phyloP scores from a whole-genome alignment of 1,140 invertebrate species.

The Drosophila arizonae region DNA sequence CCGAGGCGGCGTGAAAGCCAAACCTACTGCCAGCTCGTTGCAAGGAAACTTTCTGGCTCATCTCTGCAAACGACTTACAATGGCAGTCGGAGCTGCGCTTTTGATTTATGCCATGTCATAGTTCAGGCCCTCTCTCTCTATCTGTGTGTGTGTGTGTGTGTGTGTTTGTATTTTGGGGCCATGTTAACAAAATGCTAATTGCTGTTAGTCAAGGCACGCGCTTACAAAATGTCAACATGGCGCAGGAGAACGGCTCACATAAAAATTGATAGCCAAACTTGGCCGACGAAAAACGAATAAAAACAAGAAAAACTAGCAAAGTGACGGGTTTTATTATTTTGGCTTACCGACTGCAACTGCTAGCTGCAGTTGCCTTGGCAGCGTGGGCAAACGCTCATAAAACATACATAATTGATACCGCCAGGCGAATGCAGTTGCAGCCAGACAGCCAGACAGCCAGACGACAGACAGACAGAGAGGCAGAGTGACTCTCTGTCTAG shows the following conservation, averaged over 20 bases:
- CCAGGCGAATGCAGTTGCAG: slow-evolving; percentile 39
- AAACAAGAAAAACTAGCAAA: slow-evolving; percentile 2
- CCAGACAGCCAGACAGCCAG: not conserved
- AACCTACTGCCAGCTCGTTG: slow-evolving; percentile 46
- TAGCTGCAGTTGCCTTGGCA: slow-evolving; percentile 8
- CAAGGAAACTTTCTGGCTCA: slow-evolving; percentile 36
- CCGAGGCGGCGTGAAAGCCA: slow-evolving; percentile 66
- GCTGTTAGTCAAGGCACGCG: slow-evolving; percentile 55
- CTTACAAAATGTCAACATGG: slow-evolving; percentile 64
- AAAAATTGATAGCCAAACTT: slow-evolving; percentile 69
- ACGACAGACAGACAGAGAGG: slow-evolving; percentile 4
- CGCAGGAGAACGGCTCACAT: slow-evolving; percentile 48
- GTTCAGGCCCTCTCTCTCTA: slow-evolving; percentile 41
- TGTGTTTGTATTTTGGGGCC: slow-evolving; percentile 5
- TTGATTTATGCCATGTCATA: slow-evolving; percentile 75
- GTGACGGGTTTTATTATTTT: slow-evolving; percentile 43
- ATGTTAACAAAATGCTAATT: slow-evolving; percentile 59
- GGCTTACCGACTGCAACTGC: not conserved
- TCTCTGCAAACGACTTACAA: slow-evolving; percentile 57
- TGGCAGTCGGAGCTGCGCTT: slow-evolving; percentile 30
- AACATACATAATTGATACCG: slow-evolving; percentile 47
- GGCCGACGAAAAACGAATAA: slow-evolving; percentile 2
- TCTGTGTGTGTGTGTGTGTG: not conserved
- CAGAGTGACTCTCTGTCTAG: slow-evolving; percentile 5
- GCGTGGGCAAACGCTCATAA: slow-evolving; percentile 46